These are phyloP conservation scores for Tachina grossa DNA, from an alignment of 2,888 invertebrate genomes.

Conservation along the genomic window DNA sequence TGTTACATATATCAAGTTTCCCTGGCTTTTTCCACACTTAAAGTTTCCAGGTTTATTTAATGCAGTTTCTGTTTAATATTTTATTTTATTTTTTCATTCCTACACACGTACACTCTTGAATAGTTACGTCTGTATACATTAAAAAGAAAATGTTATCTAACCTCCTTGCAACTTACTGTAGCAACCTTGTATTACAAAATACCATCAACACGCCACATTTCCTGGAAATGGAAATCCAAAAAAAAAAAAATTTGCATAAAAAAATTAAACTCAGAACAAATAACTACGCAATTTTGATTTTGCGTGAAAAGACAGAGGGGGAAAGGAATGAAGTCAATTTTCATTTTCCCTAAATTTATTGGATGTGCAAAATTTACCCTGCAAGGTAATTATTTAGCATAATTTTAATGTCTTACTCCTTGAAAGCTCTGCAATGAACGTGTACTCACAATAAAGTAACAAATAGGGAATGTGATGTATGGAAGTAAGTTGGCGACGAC, in stretches of 20 bases:
- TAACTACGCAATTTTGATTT: slow-evolving; percentile 52
- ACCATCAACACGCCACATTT: slow-evolving; percentile 64
- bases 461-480: slow-evolving; percentile 12
- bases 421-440: neutral
- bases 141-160: slow-evolving; percentile 58
- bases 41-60: neutral
- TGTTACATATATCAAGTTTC: neutral
- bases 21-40: neutral
- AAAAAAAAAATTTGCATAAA: slow-evolving; percentile 9
- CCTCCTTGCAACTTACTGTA: slow-evolving; percentile 65
- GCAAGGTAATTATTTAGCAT: too few relatives aligned
- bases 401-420: too few relatives aligned
- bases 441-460: neutral
- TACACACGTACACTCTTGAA: neutral
- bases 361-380: too few relatives aligned
- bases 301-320: neutral
- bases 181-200: slow-evolving; percentile 65
- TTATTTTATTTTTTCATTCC: neutral
- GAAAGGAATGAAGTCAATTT: slow-evolving; percentile 34
- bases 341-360: neutral
- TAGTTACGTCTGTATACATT: slow-evolving; percentile 10
- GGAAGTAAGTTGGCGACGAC: slow-evolving; percentile 17
- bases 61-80: neutral
- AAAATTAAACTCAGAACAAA: slow-evolving; percentile 22
- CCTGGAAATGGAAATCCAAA: slow-evolving; percentile 56